Conservation (phyloP, 1,140 invertebrate species). For the Aricia agestis region DNA sequence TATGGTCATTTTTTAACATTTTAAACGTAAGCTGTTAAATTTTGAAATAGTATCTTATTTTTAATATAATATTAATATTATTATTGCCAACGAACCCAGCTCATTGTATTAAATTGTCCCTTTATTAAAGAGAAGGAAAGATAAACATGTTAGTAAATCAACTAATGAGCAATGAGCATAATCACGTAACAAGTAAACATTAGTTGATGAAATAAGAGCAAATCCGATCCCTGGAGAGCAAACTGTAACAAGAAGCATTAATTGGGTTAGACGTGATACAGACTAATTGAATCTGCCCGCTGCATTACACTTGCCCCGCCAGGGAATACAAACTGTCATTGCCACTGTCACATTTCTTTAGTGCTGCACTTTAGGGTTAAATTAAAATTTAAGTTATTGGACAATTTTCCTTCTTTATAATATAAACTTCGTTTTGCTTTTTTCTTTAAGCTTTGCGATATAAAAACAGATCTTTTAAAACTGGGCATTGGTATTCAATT, state of each 20-base stretch:
- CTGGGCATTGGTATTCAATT: too few species aligned
- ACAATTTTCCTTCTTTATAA: background rate
- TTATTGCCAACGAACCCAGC: too few species aligned
- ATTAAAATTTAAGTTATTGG: background rate
- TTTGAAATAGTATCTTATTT: too few species aligned
- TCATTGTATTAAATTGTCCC: too few species aligned
- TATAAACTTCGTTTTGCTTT: too few species aligned
- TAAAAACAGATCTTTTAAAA: too few species aligned
- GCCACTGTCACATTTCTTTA: background rate
- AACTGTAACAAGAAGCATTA: conserved; percentile 3
- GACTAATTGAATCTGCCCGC: background rate
- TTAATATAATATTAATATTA: too few species aligned
- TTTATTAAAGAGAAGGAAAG: background rate
- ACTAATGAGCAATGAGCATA: background rate
- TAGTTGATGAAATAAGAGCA: background rate
- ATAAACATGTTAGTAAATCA: background rate
- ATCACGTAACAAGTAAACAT: background rate
- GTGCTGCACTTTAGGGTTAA: background rate
- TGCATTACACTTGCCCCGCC: background rate
- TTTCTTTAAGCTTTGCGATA: too few species aligned
- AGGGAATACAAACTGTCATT: background rate
- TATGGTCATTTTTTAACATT: too few species aligned
- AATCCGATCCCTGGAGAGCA: background rate
- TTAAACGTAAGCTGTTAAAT: too few species aligned
- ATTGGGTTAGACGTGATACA: conserved; percentile 1